phyloP scores from a whole-genome alignment of 1,140 invertebrate genomes.

The Lordiphosa clarofinis region DNA sequence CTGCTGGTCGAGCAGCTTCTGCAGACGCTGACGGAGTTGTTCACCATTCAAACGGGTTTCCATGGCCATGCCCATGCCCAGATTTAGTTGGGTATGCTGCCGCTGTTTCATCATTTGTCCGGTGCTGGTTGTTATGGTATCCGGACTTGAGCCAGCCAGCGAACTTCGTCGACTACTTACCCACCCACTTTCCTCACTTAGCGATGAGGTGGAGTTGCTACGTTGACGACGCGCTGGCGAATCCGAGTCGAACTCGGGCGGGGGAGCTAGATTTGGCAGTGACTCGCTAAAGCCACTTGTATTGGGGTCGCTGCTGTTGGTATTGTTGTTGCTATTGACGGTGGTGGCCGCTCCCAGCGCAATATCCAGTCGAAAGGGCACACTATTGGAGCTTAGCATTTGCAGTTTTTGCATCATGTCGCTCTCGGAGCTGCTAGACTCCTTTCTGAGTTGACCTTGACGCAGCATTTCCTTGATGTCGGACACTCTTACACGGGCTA shows the following conservation, averaged over 20 bases:
- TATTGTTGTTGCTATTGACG: slow-evolving; percentile 80
- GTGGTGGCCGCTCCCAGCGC: slow-evolving; percentile 27
- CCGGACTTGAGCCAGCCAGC: slow-evolving; percentile 81
- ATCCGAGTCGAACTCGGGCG: slow-evolving; percentile 79
- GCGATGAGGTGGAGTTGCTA: slow-evolving; percentile 84
- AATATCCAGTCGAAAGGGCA: slow-evolving; percentile 54
- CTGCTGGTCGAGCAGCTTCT: slow-evolving; percentile 81
- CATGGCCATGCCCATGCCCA: slow-evolving; percentile 69
- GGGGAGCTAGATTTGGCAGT: slow-evolving; percentile 83
- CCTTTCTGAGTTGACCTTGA: slow-evolving; percentile 58
- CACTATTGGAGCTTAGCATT: slow-evolving; percentile 62
- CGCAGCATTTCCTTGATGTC: slow-evolving; percentile 79
- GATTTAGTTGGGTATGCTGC: slow-evolving; percentile 61
- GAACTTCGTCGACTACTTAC: slow-evolving; percentile 86
- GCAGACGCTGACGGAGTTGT: slow-evolving; percentile 82
- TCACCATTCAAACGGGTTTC: slow-evolving; percentile 82
- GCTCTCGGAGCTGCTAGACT: slow-evolving; percentile 72
- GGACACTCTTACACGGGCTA: slow-evolving; percentile 67
- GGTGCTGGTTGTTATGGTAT: slow-evolving; percentile 77
- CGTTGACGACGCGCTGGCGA: slow-evolving; percentile 53
- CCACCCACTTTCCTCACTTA: slow-evolving; percentile 89
- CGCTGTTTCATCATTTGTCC: slow-evolving; percentile 65
- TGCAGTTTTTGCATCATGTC: slow-evolving; percentile 70
- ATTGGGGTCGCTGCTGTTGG: slow-evolving; percentile 70
- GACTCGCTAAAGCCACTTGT: slow-evolving; percentile 81